These are phyloP conservation scores for Brenthis ino DNA, from an alignment of 2,888 invertebrate species.

Conservation along the genomic window DNA sequence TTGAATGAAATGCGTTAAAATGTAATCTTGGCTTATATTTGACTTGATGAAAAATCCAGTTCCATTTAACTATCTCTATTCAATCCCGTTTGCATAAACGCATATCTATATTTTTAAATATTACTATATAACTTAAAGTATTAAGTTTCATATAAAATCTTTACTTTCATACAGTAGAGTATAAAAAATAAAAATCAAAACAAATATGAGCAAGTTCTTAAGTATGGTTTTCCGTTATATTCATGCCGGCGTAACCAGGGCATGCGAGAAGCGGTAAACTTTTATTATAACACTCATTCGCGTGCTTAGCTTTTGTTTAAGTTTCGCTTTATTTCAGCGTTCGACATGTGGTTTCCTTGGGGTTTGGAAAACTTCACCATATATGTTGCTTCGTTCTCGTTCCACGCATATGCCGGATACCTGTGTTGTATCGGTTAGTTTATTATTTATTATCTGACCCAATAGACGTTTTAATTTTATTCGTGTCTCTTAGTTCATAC, in stretches of 20 bases:
- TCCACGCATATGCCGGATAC: constrained; percentile 66
- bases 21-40: no score
- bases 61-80: no score
- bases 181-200: constrained; percentile 19
- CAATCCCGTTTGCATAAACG: no score
- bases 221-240: constrained; percentile 24
- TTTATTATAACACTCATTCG: constrained; percentile 35
- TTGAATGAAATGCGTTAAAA: no score
- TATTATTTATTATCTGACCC: constrained; percentile 5
- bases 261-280: constrained; percentile 30
- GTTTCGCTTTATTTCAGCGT: constrained; percentile 57
- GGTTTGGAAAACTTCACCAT: constrained; percentile 59
- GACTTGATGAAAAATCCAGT: no score
- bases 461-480: neutral
- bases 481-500: no score
- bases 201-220: constrained; percentile 19
- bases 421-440: constrained; percentile 66
- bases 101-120: no score
- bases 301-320: constrained; percentile 37
- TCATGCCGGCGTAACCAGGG: constrained; percentile 22
- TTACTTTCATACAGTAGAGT: neutral
- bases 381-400: constrained; percentile 61
- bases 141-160: constrained; percentile 2
- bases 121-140: neutral
- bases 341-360: constrained; percentile 77